Base-by-base conservation (phyloP, 2,888 invertebrate genomes). In the Diadegma fenestrale region DNA sequence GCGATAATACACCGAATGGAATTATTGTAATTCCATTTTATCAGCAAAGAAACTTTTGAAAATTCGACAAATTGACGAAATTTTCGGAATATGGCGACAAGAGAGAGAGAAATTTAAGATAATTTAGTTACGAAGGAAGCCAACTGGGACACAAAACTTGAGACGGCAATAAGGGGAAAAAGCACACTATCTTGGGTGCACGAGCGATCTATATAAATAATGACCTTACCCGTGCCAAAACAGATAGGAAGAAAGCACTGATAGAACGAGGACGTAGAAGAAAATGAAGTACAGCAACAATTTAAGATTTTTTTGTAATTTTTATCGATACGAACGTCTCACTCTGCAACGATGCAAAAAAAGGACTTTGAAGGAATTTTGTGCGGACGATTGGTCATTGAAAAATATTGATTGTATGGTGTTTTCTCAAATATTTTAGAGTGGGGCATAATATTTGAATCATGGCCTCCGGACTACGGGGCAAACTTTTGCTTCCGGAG, bases 121-220 rank as follows among this genome's bases (percentile, higher is more conserved):
- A 5, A 14, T 26, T 14, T 26, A 58, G 58, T 58, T 14, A 58
- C 26, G 26, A 26, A 58, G 58, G 26, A 12, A 26, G 58, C 58
- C 26, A 58, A 58, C 26, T 58, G 58, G 58, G 58, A 58, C 58
- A 58, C 58, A 14, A 58, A 26, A 58, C 58, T 58, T 26, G 58
- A 58, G 58, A 54, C 14, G 5, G 58, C 26, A 26, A n/a, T n/a
- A n/a, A 26, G 58, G n/a, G 26, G 12, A 58, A 54, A 54, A 14
- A 6, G 58, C 54, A 58, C 5, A 14, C 26, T 1, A 14, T 4
- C 26, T 58, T 58, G 58, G 26, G 58, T 26, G n/a, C 58, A 26
- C 58, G 22, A 58, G 22, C 12, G 26, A 26, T 58, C 4, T 26
- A 58, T 58, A 58, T 58, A 54, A 54, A 54, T 54, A 58, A 58